Evolutionary conservation across 2,888 invertebrate species (phyloP), one percentile per base, ranked within the genome.

Genomic region (Lycaena phlaeas): DNA sequence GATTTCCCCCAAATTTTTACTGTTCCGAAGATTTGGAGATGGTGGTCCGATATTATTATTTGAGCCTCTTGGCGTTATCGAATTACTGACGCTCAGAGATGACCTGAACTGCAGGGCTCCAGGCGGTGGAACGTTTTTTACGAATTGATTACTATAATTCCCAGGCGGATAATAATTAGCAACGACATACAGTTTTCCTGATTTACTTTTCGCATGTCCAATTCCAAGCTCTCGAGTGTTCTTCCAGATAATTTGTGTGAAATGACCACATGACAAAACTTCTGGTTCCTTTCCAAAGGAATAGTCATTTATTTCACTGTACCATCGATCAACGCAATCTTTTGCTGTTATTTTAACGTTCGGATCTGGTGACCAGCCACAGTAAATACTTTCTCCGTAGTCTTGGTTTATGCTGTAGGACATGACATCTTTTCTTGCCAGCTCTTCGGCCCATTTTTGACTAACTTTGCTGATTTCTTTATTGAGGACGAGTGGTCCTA

Each of bases 171-270:
- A 87, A 59, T 95, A 95, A 67, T 94, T 93, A 38, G 91, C 93
- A 0, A 96, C 95, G 1, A 96, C 93, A 54, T 92, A 92, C 1
- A 93, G 87, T 64, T 92, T 92, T 1, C 93, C 95, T 39, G 89
- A 88, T 54, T 90, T 89, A 53, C 89, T 90, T 55, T 89, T 90
- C 3, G 93, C 92, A 58, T 88, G 89, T 1, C 91, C 94, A 2
- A 94, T 87, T 1, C 94, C 95, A 45, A 94, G 69, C 59, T 92
- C 90, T 51, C 76, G 87, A 2, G 90, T 90, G 22, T 85, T 87
- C 62, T 89, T 92, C 94, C 95, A 95, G n/a, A 95, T 86, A 0
- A 95, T 88, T 81, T 95, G 94, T 0, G 92, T 91, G 55, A 92
- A 89, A 65, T 87, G 87, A 48, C 91, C 91, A 37, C 91, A 88